Conservation (phyloP, 2,113 vertebrate species). For the Lichenostomus cassidix region DNA sequence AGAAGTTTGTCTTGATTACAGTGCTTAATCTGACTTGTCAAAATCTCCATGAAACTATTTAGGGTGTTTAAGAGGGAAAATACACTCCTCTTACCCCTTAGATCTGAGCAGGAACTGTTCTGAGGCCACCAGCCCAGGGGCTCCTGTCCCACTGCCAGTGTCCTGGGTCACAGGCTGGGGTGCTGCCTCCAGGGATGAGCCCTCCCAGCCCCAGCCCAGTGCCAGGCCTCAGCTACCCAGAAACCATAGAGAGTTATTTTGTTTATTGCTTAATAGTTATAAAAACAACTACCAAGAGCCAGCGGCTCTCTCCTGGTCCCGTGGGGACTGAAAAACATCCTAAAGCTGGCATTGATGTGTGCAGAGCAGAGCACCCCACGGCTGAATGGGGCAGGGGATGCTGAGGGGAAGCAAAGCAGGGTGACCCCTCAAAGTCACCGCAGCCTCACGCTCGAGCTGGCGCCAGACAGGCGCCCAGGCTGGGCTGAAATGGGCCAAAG, state of each 20-base stretch:
- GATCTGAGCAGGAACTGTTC: not conserved
- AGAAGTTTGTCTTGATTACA: conserved; percentile 48
- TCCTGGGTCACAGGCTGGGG: not conserved
- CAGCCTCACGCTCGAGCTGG: not conserved
- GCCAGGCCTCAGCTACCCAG: not conserved
- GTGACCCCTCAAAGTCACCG: not conserved
- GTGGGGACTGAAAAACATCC: fast-evolving
- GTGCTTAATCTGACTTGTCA: conserved; percentile 29
- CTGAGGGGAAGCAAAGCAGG: fast-evolving
- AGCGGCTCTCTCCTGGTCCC: fast-evolving
- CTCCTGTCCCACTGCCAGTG: not conserved
- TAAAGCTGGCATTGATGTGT: not conserved
- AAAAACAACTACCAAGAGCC: not conserved
- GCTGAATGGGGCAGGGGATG: not conserved
- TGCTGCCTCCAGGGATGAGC: not conserved
- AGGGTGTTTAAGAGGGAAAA: conserved; percentile 14
- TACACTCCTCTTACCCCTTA: not conserved
- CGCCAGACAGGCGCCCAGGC: fast-evolving
- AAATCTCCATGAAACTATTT: not conserved
- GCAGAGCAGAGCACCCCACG: fast-evolving
- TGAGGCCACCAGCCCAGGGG: not conserved
- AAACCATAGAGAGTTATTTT: fast-evolving
- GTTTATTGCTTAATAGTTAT: not conserved
- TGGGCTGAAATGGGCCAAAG: not conserved
- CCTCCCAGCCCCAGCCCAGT: not conserved